These are phyloP conservation scores for Iphiclides podalirius DNA, from an alignment of 2,888 invertebrate species.

Conservation along the genomic window DNA sequence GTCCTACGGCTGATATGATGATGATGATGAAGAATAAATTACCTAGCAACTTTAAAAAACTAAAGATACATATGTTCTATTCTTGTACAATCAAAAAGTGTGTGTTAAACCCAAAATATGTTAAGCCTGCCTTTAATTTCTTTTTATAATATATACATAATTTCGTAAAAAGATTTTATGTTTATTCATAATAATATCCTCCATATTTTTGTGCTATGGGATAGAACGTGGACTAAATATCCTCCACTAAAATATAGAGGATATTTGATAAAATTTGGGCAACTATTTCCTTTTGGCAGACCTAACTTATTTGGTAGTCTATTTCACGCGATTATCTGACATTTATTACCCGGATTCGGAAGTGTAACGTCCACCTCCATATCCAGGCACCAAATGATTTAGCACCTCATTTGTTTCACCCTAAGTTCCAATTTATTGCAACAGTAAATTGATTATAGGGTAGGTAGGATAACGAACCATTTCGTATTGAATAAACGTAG, in stretches of 20 bases:
- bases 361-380: background rate
- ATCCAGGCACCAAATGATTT: background rate
- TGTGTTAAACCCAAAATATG: no score
- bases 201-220: no score
- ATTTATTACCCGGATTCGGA: background rate
- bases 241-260: background rate
- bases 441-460: background rate
- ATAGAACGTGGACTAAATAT: background rate
- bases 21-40: no score
- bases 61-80: no score
- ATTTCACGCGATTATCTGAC: slow-evolving; percentile 1
- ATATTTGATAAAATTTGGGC: background rate
- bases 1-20: no score
- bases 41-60: no score
- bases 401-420: slow-evolving; percentile 2
- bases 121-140: no score
- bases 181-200: no score
- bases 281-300: background rate
- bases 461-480: background rate
- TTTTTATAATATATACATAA: no score
- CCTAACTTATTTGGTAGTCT: background rate
- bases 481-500: no score
- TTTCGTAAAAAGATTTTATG: no score
- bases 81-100: no score
- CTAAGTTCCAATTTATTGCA: slow-evolving; percentile 2